Conservation (phyloP, 2,797 vertebrate species). For the Dicrostonyx torquatus region DNA sequence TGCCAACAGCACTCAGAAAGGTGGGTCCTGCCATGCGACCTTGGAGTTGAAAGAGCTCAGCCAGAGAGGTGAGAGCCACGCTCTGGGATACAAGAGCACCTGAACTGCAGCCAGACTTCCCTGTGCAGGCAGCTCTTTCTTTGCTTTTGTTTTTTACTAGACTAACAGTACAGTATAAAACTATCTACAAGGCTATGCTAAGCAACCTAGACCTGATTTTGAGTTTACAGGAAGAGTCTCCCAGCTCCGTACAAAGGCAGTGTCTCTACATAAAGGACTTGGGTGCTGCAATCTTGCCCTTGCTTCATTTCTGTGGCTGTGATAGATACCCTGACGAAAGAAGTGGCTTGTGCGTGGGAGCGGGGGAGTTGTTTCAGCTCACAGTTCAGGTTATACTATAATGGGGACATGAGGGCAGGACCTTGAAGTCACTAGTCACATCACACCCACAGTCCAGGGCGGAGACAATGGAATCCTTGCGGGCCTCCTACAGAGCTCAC, state of each 20-base stretch:
- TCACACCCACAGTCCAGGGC: background rate
- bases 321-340: background rate
- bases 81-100: too few relatives aligned
- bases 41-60: background rate
- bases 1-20: background rate
- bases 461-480: background rate
- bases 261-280: background rate
- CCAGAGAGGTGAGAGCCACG: too few relatives aligned
- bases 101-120: background rate
- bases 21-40: rapidly evolving
- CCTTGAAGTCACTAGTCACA: background rate
- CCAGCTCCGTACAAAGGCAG: background rate
- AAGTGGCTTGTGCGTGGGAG: background rate
- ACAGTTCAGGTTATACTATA: background rate
- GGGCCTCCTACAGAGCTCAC: background rate
- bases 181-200: background rate
- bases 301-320: background rate
- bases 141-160: background rate
- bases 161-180: background rate
- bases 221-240: background rate
- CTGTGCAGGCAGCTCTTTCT: background rate
- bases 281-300: background rate
- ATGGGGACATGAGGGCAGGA: background rate
- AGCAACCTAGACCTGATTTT: background rate
- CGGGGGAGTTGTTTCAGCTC: background rate